Evolutionary conservation across 2,113 vertebrate genomes (phyloP).

Genomic region (Psittacara wagleri): DNA sequence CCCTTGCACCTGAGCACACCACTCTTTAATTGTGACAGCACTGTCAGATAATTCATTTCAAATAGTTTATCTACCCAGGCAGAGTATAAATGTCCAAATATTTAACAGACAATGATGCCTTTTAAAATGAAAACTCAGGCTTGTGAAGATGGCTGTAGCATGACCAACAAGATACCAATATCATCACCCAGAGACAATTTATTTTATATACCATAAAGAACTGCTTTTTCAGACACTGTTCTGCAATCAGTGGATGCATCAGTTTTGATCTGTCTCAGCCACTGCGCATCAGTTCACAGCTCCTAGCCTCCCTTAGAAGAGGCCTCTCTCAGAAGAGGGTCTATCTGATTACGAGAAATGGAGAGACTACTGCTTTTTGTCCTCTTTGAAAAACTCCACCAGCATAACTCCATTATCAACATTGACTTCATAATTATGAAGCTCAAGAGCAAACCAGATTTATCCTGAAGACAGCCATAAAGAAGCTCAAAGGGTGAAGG

Average conservation of each 20-base stretch:
- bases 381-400: neutral
- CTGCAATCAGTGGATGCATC: neutral
- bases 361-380: neutral
- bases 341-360: neutral
- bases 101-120: slow-evolving; percentile 53
- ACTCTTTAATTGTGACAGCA: slow-evolving; percentile 73
- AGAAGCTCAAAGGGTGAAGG: neutral
- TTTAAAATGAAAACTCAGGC: slow-evolving; percentile 33
- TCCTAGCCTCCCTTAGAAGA: neutral
- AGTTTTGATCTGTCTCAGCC: neutral
- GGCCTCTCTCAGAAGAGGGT: neutral
- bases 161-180: neutral
- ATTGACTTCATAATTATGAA: neutral
- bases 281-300: neutral
- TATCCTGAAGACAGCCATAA: neutral
- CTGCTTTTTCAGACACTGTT: neutral
- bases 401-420: neutral
- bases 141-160: neutral
- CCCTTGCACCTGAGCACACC: slow-evolving; percentile 68
- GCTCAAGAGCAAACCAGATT: neutral
- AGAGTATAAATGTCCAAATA: slow-evolving; percentile 71
- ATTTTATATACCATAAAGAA: neutral
- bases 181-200: neutral
- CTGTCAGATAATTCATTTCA: slow-evolving; percentile 64
- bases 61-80: slow-evolving; percentile 56